Evolutionary conservation across 2,888 invertebrate species (phyloP).

Genomic region (Yponomeuta evonymella): DNA sequence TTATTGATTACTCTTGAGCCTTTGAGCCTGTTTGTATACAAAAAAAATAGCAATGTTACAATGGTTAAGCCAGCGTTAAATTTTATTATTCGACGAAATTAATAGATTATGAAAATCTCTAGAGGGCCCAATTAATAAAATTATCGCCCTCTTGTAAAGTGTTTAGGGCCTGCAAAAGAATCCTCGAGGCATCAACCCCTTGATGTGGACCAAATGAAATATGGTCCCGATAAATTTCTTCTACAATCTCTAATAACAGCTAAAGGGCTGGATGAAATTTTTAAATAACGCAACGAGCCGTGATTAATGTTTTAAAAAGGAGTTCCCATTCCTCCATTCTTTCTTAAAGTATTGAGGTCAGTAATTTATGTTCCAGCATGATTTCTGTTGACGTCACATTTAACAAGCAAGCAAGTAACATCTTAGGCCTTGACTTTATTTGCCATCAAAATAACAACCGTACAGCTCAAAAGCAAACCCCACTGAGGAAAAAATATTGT

Average conservation of each 20-base stretch:
- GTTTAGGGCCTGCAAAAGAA: background rate
- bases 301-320: background rate
- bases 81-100: background rate
- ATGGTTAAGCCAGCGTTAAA: background rate
- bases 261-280: background rate
- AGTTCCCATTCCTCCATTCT: background rate
- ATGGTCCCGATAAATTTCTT: background rate
- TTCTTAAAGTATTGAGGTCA: too few species aligned
- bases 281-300: background rate
- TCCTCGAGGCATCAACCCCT: background rate
- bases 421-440: too few species aligned
- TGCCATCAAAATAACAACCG: too few species aligned
- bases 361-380: too few species aligned
- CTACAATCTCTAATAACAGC: background rate
- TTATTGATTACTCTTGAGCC: too few species aligned
- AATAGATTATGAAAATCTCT: background rate
- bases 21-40: too few species aligned
- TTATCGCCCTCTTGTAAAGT: background rate
- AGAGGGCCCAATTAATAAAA: background rate
- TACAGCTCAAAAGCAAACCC: too few species aligned
- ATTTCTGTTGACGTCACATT: too few species aligned
- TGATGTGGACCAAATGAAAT: background rate
- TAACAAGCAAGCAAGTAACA: too few species aligned
- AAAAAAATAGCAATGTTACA: too few species aligned
- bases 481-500: too few species aligned